Evolutionary conservation across 2,888 invertebrate genomes (phyloP).

Genomic region (Nomada goodeniana): DNA sequence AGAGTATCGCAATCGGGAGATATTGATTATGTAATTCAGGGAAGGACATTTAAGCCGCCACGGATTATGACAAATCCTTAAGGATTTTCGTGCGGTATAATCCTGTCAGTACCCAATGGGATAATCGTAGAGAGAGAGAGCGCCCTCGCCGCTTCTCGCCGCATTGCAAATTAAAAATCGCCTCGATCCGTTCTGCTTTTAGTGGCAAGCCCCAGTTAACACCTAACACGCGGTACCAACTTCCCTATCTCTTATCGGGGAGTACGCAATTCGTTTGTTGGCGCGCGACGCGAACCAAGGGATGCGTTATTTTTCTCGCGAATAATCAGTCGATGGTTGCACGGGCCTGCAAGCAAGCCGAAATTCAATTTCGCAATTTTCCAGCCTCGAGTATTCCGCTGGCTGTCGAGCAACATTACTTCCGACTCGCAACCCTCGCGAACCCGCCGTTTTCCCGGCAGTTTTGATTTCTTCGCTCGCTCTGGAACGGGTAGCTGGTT

Average conservation of each 20-base stretch:
- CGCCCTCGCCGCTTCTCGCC: too few relatives aligned
- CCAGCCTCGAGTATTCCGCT: not conserved
- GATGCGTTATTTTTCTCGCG: slow-evolving; percentile 10
- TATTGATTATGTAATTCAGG: slow-evolving; percentile 43
- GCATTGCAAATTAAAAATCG: too few relatives aligned
- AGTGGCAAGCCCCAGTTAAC: too few relatives aligned
- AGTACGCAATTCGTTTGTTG: slow-evolving; percentile 1
- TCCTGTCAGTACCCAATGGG: slow-evolving; percentile 10
- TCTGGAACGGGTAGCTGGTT: not conserved
- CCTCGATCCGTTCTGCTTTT: too few relatives aligned
- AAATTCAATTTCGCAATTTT: slow-evolving; percentile 41
- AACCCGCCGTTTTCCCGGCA: not conserved
- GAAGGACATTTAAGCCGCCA: not conserved
- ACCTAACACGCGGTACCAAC: too few relatives aligned
- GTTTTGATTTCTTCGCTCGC: not conserved
- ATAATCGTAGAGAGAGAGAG: not conserved
- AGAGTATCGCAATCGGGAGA: slow-evolving; percentile 14
- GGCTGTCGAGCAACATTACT: slow-evolving; percentile 13
- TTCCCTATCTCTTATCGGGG: not conserved
- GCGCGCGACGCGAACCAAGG: not conserved
- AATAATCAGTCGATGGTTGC: slow-evolving; percentile 37
- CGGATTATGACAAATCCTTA: slow-evolving; percentile 28
- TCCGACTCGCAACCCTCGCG: slow-evolving; percentile 10
- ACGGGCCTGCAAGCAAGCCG: slow-evolving; percentile 23
- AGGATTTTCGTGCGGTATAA: slow-evolving; percentile 16